phyloP scores from a whole-genome alignment of 2,888 invertebrate species.

The Agonum fuliginosum region DNA sequence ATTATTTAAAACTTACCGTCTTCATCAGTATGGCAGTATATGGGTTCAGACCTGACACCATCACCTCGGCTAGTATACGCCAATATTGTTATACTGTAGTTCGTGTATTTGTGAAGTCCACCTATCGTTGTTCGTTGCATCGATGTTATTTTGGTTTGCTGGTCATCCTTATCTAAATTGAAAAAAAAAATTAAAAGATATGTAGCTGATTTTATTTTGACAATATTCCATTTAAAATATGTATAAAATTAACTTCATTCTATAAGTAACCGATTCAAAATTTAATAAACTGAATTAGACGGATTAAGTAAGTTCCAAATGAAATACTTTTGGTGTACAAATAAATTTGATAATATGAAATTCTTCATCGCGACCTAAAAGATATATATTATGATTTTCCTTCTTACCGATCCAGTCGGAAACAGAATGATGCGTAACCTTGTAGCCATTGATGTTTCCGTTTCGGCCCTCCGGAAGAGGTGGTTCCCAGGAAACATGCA shows the following conservation, averaged over 20 bases:
- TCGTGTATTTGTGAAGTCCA: slow-evolving; percentile 89
- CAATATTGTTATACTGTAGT: slow-evolving; percentile 93
- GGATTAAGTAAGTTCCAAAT: too few species aligned
- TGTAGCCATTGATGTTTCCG: slow-evolving; percentile 89
- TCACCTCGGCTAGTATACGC: slow-evolving; percentile 94
- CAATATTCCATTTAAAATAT: neutral
- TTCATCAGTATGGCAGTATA: slow-evolving; percentile 92
- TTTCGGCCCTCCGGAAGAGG: slow-evolving; percentile 88
- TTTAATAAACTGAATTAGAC: too few species aligned
- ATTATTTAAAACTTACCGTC: slow-evolving; percentile 79
- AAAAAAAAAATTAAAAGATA: too few species aligned
- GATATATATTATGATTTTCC: neutral
- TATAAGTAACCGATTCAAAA: too few species aligned
- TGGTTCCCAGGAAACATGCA: slow-evolving; percentile 90
- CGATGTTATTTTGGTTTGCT: slow-evolving; percentile 84
- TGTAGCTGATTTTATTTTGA: too few species aligned
- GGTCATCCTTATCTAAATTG: slow-evolving; percentile 86
- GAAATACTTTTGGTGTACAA: too few species aligned
- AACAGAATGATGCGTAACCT: slow-evolving; percentile 86
- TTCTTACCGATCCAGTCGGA: slow-evolving; percentile 86
- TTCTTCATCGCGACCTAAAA: too few species aligned
- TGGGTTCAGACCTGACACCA: slow-evolving; percentile 88
- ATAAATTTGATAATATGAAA: too few species aligned
- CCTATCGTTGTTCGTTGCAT: slow-evolving; percentile 82
- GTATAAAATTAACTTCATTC: too few species aligned